Evolutionary conservation across 2,113 vertebrate genomes (phyloP).

Genomic region (Papio anubis): DNA sequence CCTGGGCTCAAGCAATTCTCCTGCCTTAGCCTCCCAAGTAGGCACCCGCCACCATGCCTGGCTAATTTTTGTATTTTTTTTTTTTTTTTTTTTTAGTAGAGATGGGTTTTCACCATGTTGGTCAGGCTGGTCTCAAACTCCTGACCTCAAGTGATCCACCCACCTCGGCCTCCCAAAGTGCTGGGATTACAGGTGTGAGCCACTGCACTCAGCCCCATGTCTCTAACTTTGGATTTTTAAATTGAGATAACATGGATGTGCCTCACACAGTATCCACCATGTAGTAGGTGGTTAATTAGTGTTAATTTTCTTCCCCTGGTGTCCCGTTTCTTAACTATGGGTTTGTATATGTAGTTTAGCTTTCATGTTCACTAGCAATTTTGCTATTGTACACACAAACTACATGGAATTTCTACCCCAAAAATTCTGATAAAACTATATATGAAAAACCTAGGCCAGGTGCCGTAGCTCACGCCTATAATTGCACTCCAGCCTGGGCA

Average conservation of each 20-base stretch:
- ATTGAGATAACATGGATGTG: background rate
- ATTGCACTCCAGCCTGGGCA: too few relatives aligned
- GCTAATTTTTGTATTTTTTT: too few relatives aligned
- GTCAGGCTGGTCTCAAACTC: too few relatives aligned
- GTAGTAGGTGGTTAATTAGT: background rate
- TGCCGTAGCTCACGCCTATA: too few relatives aligned
- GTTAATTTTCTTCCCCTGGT: background rate
- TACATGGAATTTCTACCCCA: background rate
- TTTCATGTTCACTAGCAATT: background rate
- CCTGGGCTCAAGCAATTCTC: too few relatives aligned
- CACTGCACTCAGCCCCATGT: background rate
- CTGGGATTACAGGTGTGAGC: too few relatives aligned
- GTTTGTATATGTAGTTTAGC: background rate
- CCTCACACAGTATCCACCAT: background rate
- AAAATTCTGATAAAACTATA: background rate
- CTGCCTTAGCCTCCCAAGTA: too few relatives aligned
- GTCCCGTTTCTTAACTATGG: background rate
- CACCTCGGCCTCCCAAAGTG: too few relatives aligned
- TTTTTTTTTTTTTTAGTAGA: too few relatives aligned
- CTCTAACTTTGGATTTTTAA: background rate
- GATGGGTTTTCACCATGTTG: too few relatives aligned
- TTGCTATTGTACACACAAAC: background rate
- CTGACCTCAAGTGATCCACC: too few relatives aligned
- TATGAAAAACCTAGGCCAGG: background rate
- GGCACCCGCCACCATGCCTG: too few relatives aligned